Evolutionary conservation across 1,140 invertebrate genomes (phyloP).

Genomic region (Caenorhabditis tropicalis): DNA sequence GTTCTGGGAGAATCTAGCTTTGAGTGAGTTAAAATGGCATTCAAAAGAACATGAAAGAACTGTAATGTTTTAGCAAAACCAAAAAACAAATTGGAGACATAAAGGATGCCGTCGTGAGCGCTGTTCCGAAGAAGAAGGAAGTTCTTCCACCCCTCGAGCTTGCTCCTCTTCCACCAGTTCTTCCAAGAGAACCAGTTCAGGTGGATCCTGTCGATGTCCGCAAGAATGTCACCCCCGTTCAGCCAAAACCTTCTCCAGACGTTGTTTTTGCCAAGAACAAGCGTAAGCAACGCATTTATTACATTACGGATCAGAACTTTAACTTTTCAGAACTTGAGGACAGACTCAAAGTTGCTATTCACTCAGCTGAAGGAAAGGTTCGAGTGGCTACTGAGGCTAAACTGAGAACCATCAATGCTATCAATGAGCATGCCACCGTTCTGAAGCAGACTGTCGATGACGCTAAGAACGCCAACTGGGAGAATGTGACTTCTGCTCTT

Average conservation of each 20-base stretch:
- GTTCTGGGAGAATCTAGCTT: conserved; percentile 48
- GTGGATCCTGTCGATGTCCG: conserved; percentile 54
- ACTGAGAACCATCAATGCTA: conserved; percentile 62
- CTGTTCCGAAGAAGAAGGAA: conserved; percentile 46
- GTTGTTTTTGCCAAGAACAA: conserved; percentile 29
- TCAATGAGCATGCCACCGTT: conserved; percentile 60
- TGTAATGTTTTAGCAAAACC: background rate
- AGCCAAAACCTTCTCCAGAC: background rate
- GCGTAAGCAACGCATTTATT: conserved; percentile 2
- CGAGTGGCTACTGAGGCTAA: conserved; percentile 63
- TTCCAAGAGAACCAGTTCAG: conserved; percentile 36
- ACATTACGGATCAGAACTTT: background rate
- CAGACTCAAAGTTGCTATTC: conserved; percentile 53
- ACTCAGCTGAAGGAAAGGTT: conserved; percentile 59
- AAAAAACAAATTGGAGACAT: conserved; percentile 35
- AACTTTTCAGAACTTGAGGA: conserved; percentile 57
- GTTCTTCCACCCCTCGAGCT: conserved; percentile 47
- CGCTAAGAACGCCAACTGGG: conserved; percentile 60
- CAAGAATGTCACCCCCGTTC: conserved; percentile 3
- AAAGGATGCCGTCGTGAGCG: conserved; percentile 25
- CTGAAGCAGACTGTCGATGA: conserved; percentile 67
- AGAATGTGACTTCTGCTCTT: conserved; percentile 59
- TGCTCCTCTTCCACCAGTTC: conserved; percentile 39
- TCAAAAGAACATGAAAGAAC: background rate
- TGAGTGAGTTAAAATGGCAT: background rate